phyloP scores from a whole-genome alignment of 2,888 invertebrate species.

The Ellobium chinense region DNA sequence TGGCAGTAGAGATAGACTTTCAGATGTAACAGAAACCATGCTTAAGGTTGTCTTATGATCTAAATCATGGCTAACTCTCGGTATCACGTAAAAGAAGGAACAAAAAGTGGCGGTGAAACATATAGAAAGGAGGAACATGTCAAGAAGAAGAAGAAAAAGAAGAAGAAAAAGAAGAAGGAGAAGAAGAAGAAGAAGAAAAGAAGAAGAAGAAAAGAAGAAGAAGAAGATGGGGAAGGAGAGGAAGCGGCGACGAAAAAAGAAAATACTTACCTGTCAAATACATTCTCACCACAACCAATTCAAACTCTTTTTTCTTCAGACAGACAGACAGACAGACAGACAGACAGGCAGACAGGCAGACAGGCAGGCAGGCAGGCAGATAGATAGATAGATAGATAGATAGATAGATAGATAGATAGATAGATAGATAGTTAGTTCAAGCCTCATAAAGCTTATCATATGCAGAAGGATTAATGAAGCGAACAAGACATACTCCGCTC shows the following conservation, averaged over 20 bases:
- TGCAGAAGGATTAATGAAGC: too few relatives aligned
- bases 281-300: too few relatives aligned
- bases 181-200: slow-evolving; percentile 11
- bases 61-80: too few relatives aligned
- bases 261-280: too few relatives aligned
- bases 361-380: neutral
- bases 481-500: too few relatives aligned
- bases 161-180: slow-evolving; percentile 11
- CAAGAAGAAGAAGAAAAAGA: slow-evolving; percentile 14
- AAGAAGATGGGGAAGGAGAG: neutral
- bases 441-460: too few relatives aligned
- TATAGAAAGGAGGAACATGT: neutral
- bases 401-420: neutral
- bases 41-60: too few relatives aligned
- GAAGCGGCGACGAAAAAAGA: neutral
- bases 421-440: neutral
- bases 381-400: neutral
- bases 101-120: neutral
- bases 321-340: neutral
- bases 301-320: too few relatives aligned
- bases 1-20: too few relatives aligned
- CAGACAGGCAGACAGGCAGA: neutral
- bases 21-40: too few relatives aligned
- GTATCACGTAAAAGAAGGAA: neutral
- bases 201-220: neutral